These are phyloP conservation scores for Myiagra hebetior DNA, from an alignment of 2,113 vertebrate genomes.

Conservation along the genomic window DNA sequence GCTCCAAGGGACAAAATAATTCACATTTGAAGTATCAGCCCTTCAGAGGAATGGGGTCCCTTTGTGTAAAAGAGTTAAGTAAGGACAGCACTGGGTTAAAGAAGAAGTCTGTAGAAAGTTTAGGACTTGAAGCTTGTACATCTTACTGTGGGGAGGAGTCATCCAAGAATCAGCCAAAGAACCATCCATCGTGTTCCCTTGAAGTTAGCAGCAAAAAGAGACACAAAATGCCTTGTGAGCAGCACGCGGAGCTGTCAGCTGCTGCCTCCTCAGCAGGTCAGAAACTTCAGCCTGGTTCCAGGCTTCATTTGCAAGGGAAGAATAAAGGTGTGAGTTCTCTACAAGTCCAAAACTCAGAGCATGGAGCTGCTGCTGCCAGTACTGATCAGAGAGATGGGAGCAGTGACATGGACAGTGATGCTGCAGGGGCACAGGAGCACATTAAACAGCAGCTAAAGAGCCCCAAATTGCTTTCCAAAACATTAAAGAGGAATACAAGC, in stretches of 20 bases:
- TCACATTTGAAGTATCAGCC: slow-evolving; percentile 66
- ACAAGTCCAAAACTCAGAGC: neutral
- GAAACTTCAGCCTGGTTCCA: neutral
- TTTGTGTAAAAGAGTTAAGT: slow-evolving; percentile 39
- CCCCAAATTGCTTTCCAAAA: neutral
- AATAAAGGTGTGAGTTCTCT: neutral
- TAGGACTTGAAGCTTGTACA: neutral
- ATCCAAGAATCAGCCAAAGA: neutral
- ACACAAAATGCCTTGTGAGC: neutral
- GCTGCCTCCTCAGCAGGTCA: neutral
- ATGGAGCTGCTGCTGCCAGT: neutral
- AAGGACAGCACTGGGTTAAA: neutral
- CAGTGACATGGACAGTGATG: neutral
- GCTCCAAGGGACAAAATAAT: slow-evolving; percentile 23
- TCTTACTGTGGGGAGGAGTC: neutral
- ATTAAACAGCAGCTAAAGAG: neutral
- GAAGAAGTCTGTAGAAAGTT: neutral
- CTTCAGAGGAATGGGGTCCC: slow-evolving; percentile 79
- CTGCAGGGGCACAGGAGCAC: neutral
- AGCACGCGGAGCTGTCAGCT: neutral
- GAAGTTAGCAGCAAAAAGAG: neutral
- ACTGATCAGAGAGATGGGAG: neutral
- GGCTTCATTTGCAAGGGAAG: neutral
- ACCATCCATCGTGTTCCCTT: neutral
- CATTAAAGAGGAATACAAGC: neutral